phyloP scores from a whole-genome alignment of 1,140 invertebrate species.

The Polypedilum pembai region DNA sequence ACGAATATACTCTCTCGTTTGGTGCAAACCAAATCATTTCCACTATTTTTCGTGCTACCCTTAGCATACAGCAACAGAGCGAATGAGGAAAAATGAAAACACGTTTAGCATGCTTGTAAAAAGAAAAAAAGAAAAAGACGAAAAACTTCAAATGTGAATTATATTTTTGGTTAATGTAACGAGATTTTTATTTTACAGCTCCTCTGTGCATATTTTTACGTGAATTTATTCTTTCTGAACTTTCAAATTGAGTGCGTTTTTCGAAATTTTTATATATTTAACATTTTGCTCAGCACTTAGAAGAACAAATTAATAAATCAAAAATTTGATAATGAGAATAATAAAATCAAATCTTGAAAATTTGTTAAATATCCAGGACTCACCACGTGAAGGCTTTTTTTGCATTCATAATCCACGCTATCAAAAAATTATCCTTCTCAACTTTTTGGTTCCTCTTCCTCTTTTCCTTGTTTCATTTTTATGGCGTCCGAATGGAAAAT shows the following conservation, averaged over 20 bases:
- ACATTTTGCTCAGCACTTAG: neutral
- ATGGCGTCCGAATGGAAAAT: constrained; percentile 16
- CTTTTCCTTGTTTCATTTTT: neutral
- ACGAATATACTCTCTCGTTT: neutral
- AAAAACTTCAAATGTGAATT: constrained; percentile 25
- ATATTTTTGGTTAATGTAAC: constrained; percentile 28
- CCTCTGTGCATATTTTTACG: constrained; percentile 22
- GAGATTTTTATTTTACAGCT: constrained; percentile 28
- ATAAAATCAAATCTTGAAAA: neutral
- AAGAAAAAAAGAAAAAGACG: neutral
- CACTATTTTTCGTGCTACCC: neutral
- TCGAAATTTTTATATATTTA: neutral
- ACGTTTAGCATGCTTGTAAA: constrained; percentile 22
- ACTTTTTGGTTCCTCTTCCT: neutral
- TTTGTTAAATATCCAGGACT: no score
- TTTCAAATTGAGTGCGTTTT: neutral
- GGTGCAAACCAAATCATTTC: neutral
- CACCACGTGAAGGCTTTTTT: no score
- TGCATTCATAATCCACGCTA: neutral
- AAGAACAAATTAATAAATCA: no score
- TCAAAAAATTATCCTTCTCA: neutral
- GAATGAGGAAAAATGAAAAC: constrained; percentile 16
- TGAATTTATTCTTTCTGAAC: constrained; percentile 11
- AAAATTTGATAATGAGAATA: no score
- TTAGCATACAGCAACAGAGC: neutral